Evolutionary conservation across 2,888 invertebrate genomes (phyloP).

Genomic region (Adineta ricciae): DNA sequence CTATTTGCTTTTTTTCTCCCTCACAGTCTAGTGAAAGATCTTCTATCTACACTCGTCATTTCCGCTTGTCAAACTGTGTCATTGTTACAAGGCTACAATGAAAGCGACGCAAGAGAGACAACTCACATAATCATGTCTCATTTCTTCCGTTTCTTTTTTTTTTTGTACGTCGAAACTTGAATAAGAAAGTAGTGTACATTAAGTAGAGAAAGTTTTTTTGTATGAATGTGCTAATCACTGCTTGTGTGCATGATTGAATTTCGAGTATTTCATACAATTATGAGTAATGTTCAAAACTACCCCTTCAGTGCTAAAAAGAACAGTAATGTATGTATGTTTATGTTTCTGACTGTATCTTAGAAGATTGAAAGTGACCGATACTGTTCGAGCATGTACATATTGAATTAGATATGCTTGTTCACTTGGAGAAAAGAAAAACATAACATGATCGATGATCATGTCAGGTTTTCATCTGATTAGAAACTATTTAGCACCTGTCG

Average conservation of each 20-base stretch:
- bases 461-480: neutral
- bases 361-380: neutral
- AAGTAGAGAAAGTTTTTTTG: neutral
- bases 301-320: neutral
- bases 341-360: neutral
- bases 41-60: neutral
- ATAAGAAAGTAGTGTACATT: neutral
- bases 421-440: neutral
- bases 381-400: neutral
- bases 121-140: neutral
- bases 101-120: neutral
- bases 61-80: neutral
- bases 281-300: neutral
- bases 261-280: neutral
- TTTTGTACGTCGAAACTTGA: neutral
- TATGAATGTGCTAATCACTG: neutral
- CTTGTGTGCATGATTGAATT: neutral
- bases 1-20: neutral
- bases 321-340: neutral
- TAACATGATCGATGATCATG: neutral
- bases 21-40: neutral
- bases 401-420: constrained; percentile 9
- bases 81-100: neutral
- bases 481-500: neutral
- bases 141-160: too few species aligned